Percentiles rank a stretch among this genome's conserved stretches.
Evolutionary conservation across 2,797 vertebrate genomes (phyloP).

Genomic region (Lithobates sylvaticus): DNA sequence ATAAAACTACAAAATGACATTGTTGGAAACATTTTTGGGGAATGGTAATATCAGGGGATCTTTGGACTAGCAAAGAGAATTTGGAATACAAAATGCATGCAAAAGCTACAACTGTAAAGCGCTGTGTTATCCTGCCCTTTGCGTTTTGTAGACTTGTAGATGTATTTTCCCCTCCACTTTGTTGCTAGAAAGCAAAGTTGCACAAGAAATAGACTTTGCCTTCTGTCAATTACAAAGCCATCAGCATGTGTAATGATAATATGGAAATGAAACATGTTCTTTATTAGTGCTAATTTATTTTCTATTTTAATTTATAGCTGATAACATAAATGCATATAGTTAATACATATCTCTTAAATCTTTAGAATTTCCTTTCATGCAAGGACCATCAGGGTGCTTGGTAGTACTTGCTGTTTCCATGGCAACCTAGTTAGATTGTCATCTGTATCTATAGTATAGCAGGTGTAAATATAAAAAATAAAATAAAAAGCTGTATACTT

Average conservation of each 20-base stretch:
- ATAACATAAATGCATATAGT: constrained; percentile 2
- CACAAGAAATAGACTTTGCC: not conserved
- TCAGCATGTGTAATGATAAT: not conserved
- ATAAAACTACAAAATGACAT: too few relatives aligned
- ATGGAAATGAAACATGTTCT: not conserved
- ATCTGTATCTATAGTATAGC: constrained; percentile 26
- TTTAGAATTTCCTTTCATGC: not conserved
- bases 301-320: not conserved
- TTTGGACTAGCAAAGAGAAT: too few relatives aligned
- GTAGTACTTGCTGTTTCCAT: constrained; percentile 28
- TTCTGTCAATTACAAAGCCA: not conserved
- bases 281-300: not conserved
- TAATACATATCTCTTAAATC: not conserved
- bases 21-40: too few relatives aligned
- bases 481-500: not conserved
- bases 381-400: not conserved
- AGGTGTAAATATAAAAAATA: not conserved
- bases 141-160: not conserved
- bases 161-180: not conserved
- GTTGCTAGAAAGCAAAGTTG: not conserved
- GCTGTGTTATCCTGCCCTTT: not conserved
- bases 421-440: constrained; percentile 24
- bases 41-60: too few relatives aligned
- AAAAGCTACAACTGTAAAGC: not conserved
- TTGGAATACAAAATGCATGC: not conserved